Evolutionary conservation across 2,888 invertebrate genomes (phyloP).

Genomic region (Sphecodes monilicornis): DNA sequence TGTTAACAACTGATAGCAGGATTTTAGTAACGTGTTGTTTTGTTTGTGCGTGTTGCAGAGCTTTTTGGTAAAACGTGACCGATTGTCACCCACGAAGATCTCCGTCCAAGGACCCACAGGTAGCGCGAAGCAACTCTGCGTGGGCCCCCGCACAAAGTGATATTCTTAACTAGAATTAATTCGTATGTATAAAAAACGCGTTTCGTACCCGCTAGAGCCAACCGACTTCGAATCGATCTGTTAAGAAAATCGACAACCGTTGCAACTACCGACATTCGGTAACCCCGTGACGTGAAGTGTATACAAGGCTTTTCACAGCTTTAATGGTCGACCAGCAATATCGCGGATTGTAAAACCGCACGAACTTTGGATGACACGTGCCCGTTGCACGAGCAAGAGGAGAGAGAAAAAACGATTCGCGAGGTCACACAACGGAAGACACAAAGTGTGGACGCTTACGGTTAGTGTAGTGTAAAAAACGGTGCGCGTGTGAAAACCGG

Average conservation of each 20-base stretch:
- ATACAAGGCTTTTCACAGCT: conserved; percentile 51
- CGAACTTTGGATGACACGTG: conserved; percentile 11
- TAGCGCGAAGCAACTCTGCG: conserved; percentile 59
- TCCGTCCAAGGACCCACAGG: conserved; percentile 79
- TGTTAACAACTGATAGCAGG: not conserved
- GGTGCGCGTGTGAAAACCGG: conserved; percentile 49
- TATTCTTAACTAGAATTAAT: conserved; percentile 68
- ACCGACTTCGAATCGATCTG: conserved; percentile 24
- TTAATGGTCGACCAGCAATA: conserved; percentile 44
- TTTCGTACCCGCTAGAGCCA: conserved; percentile 37
- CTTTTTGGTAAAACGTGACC: conserved; percentile 58
- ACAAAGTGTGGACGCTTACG: not conserved
- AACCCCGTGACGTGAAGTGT: conserved; percentile 58
- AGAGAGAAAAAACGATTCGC: not conserved
- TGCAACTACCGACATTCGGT: conserved; percentile 36
- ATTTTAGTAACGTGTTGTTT: not conserved
- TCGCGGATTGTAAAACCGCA: conserved; percentile 22
- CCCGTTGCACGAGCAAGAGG: not conserved
- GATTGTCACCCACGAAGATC: conserved; percentile 72
- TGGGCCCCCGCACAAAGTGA: conserved; percentile 75
- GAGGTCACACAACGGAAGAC: not conserved
- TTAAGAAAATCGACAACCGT: conserved; percentile 35
- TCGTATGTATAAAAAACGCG: conserved; percentile 41
- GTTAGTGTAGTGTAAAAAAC: conserved; percentile 8
- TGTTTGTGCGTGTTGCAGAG: conserved; percentile 54